phyloP scores from a whole-genome alignment of 2,113 vertebrate genomes.

The Colinus virginianus region DNA sequence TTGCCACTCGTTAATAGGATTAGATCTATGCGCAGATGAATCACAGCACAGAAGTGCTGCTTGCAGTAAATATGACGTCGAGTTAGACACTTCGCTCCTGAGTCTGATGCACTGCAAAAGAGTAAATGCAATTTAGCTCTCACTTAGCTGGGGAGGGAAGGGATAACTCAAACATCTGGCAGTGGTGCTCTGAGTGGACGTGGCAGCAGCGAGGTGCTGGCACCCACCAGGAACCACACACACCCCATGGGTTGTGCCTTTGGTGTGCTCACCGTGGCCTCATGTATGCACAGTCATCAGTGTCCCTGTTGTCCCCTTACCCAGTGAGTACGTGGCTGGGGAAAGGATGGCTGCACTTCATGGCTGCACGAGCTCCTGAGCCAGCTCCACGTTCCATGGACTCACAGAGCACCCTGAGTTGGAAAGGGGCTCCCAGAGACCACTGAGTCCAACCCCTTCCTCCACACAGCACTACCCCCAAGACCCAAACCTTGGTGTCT shows the following conservation, averaged over 20 bases:
- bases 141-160: background rate
- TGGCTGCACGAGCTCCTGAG: too few relatives aligned
- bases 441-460: too few relatives aligned
- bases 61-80: background rate
- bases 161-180: background rate
- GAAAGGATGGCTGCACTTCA: too few relatives aligned
- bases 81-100: background rate
- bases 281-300: too few relatives aligned
- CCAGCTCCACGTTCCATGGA: too few relatives aligned
- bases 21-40: background rate
- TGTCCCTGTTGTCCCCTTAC: too few relatives aligned
- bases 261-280: accelerated
- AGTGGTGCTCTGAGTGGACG: background rate
- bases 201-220: background rate
- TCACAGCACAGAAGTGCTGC: background rate
- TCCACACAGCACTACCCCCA: too few relatives aligned
- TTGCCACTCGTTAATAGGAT: background rate
- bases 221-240: background rate
- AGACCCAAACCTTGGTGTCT: background rate
- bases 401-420: too few relatives aligned
- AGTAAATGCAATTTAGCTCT: background rate
- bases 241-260: background rate
- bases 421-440: too few relatives aligned
- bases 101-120: background rate
- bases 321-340: too few relatives aligned